phyloP scores from a whole-genome alignment of 1,140 invertebrate genomes.

The Megathymus violae region DNA sequence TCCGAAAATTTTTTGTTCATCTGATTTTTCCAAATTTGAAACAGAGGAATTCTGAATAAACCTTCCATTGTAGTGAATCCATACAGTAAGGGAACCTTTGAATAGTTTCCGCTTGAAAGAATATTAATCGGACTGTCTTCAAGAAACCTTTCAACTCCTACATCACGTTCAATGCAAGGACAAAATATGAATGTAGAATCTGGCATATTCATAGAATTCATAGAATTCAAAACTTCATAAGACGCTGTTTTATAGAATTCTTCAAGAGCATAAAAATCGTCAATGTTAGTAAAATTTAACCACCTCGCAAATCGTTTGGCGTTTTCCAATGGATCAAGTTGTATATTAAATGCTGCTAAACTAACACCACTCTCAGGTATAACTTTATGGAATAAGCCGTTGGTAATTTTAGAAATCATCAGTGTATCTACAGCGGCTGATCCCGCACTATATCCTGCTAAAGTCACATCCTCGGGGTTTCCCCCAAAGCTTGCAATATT shows the following conservation, averaged over 20 bases:
- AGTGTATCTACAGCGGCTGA: slow-evolving; percentile 55
- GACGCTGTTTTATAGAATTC: slow-evolving; percentile 57
- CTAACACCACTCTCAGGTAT: slow-evolving; percentile 59
- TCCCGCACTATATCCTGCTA: slow-evolving; percentile 59
- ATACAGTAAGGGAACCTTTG: slow-evolving; percentile 54
- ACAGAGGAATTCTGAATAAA: slow-evolving; percentile 41
- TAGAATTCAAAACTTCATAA: slow-evolving; percentile 44
- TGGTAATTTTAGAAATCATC: slow-evolving; percentile 51
- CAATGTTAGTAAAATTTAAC: slow-evolving; percentile 44
- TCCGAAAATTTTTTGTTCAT: slow-evolving; percentile 64
- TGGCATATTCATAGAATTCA: slow-evolving; percentile 22
- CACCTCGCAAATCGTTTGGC: slow-evolving; percentile 52
- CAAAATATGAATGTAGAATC: slow-evolving; percentile 48
- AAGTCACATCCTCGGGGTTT: slow-evolving; percentile 61
- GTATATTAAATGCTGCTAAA: slow-evolving; percentile 44
- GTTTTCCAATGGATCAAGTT: slow-evolving; percentile 52
- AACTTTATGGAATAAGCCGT: slow-evolving; percentile 58
- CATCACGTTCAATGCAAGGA: slow-evolving; percentile 63
- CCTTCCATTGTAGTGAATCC: slow-evolving; percentile 65
- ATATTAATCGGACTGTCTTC: slow-evolving; percentile 54
- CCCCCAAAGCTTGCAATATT: slow-evolving; percentile 63
- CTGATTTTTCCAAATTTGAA: slow-evolving; percentile 51
- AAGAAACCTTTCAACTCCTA: slow-evolving; percentile 55
- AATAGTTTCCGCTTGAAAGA: slow-evolving; percentile 52
- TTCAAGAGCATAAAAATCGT: slow-evolving; percentile 54